A percentile compares a stretch with the other conserved stretches of the same genome.
phyloP scores from a whole-genome alignment of 2,113 vertebrate genomes.

The Paralichthys olivaceus region DNA sequence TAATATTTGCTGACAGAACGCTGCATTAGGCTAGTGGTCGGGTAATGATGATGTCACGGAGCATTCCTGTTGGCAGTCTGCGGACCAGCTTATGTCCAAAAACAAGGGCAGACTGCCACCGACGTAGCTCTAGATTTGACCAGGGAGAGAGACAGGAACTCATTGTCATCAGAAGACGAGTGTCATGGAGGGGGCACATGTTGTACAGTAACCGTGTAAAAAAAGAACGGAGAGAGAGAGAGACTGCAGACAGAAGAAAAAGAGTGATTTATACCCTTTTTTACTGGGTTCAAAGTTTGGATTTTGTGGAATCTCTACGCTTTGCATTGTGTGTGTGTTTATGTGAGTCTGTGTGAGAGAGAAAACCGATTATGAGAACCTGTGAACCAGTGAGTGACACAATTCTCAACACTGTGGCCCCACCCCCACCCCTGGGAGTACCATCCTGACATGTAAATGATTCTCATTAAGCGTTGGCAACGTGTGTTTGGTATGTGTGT shows the following conservation, averaged over 20 bases:
- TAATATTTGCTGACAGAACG: constrained; percentile 51
- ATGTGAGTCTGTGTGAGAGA: constrained; percentile 63
- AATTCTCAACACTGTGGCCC: constrained; percentile 82
- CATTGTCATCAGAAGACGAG: constrained; percentile 48
- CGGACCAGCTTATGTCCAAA: constrained; percentile 31
- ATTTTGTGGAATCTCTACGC: constrained; percentile 54
- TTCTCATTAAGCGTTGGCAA: constrained; percentile 79
- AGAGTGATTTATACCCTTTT: constrained; percentile 48
- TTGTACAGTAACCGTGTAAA: constrained; percentile 55
- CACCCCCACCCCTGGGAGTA: constrained; percentile 77
- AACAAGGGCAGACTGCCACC: constrained; percentile 45
- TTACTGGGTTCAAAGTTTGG: constrained; percentile 47
- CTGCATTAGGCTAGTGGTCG: constrained; percentile 32
- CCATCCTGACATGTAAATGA: constrained; percentile 82
- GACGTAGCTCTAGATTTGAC: constrained; percentile 52
- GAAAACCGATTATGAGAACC: constrained; percentile 80
- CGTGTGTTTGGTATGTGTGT: constrained; percentile 56
- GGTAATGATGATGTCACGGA: constrained; percentile 62
- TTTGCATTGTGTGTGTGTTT: constrained; percentile 46
- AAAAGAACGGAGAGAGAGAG: not conserved
- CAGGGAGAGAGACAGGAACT: constrained; percentile 52
- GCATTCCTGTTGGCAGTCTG: constrained; percentile 34
- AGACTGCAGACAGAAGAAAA: constrained; percentile 6
- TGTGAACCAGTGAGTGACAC: constrained; percentile 83
- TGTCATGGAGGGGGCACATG: constrained; percentile 48